Conservation (phyloP, 2,113 vertebrate species). For the Hypomesus transpacificus region DNA sequence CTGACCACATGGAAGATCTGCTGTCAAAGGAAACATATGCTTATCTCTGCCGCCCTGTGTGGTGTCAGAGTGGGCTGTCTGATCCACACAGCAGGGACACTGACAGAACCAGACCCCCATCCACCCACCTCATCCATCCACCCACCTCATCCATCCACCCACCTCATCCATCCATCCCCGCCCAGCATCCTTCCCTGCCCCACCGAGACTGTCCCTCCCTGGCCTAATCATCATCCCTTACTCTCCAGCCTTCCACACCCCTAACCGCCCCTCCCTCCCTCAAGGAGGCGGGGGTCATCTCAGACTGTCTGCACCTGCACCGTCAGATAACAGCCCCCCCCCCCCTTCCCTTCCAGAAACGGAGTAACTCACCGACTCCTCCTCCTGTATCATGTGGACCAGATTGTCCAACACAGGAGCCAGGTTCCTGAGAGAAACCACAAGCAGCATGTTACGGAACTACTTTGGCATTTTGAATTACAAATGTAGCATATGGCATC, state of each 20-base stretch:
- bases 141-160: not conserved
- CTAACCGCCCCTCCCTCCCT: not conserved
- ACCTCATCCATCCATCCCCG: not conserved
- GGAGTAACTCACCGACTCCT: conserved; percentile 88
- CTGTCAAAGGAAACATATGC: not conserved
- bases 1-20: not conserved
- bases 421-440: conserved; percentile 83
- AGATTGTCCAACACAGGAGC: conserved; percentile 92
- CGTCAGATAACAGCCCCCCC: not conserved
- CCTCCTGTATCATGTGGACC: conserved; percentile 98
- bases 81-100: not conserved
- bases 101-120: not conserved
- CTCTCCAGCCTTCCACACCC: not conserved
- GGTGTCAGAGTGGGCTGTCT: not conserved
- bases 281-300: not conserved
- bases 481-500: not conserved
- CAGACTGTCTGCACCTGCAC: not conserved
- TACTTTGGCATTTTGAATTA: not conserved
- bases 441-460: conserved; percentile 45
- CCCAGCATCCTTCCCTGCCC: not conserved
- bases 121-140: not conserved
- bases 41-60: not conserved
- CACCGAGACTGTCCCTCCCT: too few relatives aligned
- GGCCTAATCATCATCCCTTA: not conserved
- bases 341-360: conserved; percentile 4